Evolutionary conservation across 2,888 invertebrate genomes (phyloP).

Genomic region (Epinotia bilunana): DNA sequence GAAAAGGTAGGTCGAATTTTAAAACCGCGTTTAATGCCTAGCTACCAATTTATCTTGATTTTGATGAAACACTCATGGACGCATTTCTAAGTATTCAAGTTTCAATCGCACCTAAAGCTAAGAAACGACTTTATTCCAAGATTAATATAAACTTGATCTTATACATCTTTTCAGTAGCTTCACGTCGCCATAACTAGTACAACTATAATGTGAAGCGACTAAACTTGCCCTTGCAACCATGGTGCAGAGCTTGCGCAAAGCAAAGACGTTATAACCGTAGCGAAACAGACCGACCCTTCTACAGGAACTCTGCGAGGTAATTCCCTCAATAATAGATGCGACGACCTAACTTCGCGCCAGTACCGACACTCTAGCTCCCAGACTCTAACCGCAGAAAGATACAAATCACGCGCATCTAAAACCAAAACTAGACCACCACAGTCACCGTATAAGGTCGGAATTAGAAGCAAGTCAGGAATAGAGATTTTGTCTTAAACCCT

Average conservation of each 20-base stretch:
- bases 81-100: too few species aligned
- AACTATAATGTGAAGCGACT: neutral
- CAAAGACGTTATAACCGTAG: constrained; percentile 33
- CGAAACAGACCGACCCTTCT: constrained; percentile 30
- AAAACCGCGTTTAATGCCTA: neutral
- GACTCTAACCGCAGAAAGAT: constrained; percentile 52
- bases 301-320: constrained; percentile 65
- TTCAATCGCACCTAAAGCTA: too few species aligned
- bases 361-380: constrained; percentile 72
- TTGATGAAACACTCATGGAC: too few species aligned
- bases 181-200: too few species aligned
- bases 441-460: constrained; percentile 45
- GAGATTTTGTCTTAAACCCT: constrained; percentile 55
- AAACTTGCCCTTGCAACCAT: neutral
- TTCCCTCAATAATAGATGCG: constrained; percentile 82
- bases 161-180: too few species aligned
- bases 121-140: too few species aligned
- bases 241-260: neutral
- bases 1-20: neutral
- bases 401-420: constrained; percentile 16
- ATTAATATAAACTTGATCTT: too few species aligned
- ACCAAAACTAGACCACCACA: constrained; percentile 53
- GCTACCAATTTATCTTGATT: neutral
- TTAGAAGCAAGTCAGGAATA: constrained; percentile 46
- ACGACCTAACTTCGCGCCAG: constrained; percentile 78